Evolutionary conservation across 2,888 invertebrate species (phyloP).

Genomic region (Brenthis ino): DNA sequence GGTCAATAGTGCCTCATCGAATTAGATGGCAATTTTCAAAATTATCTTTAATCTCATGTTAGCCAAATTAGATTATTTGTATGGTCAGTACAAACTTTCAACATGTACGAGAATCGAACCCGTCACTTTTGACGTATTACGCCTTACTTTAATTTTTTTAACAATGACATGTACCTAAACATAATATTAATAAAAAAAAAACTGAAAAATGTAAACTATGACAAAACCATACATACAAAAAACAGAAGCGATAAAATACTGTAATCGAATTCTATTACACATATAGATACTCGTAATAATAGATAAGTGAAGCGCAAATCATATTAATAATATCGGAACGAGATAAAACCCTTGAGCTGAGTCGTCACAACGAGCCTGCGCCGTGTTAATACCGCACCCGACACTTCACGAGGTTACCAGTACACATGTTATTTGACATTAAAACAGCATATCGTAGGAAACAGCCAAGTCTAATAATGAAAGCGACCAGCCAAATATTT

Average conservation of each 20-base stretch:
- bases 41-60: no score
- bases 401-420: constrained; percentile 44
- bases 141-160: no score
- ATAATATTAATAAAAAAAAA: no score
- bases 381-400: constrained; percentile 53
- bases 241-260: neutral
- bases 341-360: constrained; percentile 55
- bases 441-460: constrained; percentile 62
- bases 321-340: constrained; percentile 48
- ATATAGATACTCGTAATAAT: constrained; percentile 2
- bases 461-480: constrained; percentile 71
- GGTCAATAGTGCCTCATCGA: no score
- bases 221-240: neutral
- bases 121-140: no score
- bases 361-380: constrained; percentile 24
- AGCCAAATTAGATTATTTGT: no score
- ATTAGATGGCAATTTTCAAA: no score
- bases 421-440: constrained; percentile 51
- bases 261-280: neutral
- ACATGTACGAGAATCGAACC: no score
- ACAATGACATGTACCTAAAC: no score
- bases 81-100: no score
- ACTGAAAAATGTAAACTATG: neutral
- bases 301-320: constrained; percentile 30
- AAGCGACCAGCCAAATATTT: constrained; percentile 78